These are phyloP conservation scores for Cydia pomonella DNA, from an alignment of 1,140 invertebrate species.

Conservation along the genomic window DNA sequence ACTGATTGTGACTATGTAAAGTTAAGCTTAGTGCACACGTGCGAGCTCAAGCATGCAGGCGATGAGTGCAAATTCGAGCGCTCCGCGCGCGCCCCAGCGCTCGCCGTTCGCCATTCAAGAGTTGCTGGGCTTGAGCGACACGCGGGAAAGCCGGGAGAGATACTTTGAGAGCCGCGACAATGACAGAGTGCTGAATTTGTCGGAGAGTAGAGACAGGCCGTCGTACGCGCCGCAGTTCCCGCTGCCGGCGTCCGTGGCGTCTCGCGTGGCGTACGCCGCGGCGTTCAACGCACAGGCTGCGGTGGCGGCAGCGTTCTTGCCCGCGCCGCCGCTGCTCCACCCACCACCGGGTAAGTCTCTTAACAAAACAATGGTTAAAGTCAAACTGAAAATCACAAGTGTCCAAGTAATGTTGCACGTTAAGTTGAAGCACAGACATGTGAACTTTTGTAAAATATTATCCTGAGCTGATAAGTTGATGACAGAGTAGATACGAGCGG, in stretches of 20 bases:
- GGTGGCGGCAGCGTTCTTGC: slow-evolving; percentile 92
- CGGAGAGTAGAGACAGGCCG: slow-evolving; percentile 65
- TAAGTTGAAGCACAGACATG: too few species aligned
- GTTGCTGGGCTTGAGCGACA: slow-evolving; percentile 87
- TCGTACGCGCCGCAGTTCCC: slow-evolving; percentile 78
- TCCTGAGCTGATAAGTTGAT: too few species aligned
- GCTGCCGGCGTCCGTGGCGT: slow-evolving; percentile 83
- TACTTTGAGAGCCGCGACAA: slow-evolving; percentile 57
- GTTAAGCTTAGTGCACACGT: slow-evolving; percentile 37
- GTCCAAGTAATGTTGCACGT: too few species aligned
- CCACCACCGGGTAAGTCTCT: slow-evolving; percentile 68
- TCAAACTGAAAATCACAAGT: not conserved
- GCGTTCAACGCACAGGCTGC: slow-evolving; percentile 93
- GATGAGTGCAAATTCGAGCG: slow-evolving; percentile 69
- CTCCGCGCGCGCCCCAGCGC: slow-evolving; percentile 85
- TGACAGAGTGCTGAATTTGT: slow-evolving; percentile 60
- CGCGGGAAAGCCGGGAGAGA: slow-evolving; percentile 56
- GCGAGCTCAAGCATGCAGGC: slow-evolving; percentile 62
- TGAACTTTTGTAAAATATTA: too few species aligned
- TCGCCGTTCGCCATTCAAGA: slow-evolving; percentile 96
- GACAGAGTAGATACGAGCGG: too few species aligned
- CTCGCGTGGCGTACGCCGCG: slow-evolving; percentile 88
- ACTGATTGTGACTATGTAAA: slow-evolving; percentile 40
- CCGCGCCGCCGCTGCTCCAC: slow-evolving; percentile 67
- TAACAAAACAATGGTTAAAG: not conserved